phyloP scores from a whole-genome alignment of 2,888 invertebrate genomes.

The Lochmaea capreae region DNA sequence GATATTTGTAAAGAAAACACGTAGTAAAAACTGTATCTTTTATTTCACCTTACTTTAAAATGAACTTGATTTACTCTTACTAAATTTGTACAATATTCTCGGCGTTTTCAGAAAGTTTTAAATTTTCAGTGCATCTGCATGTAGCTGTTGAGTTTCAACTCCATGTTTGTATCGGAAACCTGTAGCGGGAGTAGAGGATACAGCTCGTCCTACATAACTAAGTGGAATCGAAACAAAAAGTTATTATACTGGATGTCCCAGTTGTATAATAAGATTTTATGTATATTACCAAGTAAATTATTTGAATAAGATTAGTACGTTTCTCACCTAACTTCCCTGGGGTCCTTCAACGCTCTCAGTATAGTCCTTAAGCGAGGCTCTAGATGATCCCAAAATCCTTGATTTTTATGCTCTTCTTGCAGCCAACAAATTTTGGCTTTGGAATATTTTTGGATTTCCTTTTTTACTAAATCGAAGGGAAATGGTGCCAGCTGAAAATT shows the following conservation, averaged over 20 bases:
- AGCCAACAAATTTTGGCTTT: slow-evolving; percentile 87
- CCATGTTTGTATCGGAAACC: slow-evolving; percentile 67
- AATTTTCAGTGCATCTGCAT: not conserved
- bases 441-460: slow-evolving; percentile 85
- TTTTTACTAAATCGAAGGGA: slow-evolving; percentile 90
- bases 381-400: slow-evolving; percentile 91
- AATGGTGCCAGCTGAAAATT: slow-evolving; percentile 85
- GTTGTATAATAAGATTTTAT: not conserved
- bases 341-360: slow-evolving; percentile 72
- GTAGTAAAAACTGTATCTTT: not conserved
- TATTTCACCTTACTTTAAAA: slow-evolving; percentile 1
- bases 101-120: not conserved
- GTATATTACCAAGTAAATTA: no score
- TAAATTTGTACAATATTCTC: not conserved
- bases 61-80: not conserved
- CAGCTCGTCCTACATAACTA: slow-evolving; percentile 90
- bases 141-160: not conserved
- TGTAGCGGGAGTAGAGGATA: slow-evolving; percentile 95
- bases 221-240: not conserved
- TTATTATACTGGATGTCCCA: slow-evolving; percentile 55
- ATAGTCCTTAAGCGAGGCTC: slow-evolving; percentile 88
- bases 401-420: slow-evolving; percentile 97
- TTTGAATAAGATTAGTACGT: not conserved
- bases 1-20: no score
- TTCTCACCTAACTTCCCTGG: slow-evolving; percentile 74